phyloP scores from a whole-genome alignment of 37 sponge, comb jelly and placozoan species.

The Corticium candelabrum region DNA sequence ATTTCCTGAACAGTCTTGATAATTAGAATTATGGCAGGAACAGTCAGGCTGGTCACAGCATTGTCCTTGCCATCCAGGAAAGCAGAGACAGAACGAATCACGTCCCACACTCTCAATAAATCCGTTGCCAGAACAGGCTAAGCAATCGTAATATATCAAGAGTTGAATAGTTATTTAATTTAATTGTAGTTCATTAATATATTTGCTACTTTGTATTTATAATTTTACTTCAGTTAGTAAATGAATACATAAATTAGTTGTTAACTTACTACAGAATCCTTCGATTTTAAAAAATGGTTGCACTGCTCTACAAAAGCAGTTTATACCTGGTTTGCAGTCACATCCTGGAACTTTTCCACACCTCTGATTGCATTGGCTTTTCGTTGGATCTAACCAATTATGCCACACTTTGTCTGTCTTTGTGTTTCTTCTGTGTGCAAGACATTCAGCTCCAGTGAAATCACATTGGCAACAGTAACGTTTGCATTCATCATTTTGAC shows the following conservation, averaged over 20 bases:
- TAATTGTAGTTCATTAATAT: no score
- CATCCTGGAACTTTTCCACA: neutral
- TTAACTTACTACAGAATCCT: no score
- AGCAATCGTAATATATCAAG: no score
- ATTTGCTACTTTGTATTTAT: no score
- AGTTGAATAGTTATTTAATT: no score
- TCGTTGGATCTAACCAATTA: neutral
- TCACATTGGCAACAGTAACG: neutral
- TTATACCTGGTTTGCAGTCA: neutral
- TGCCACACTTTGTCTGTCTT: neutral
- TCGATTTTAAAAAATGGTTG: no score
- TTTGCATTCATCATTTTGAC: neutral
- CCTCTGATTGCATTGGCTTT: neutral
- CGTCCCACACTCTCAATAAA: neutral
- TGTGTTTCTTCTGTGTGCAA: neutral
- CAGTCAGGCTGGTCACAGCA: constrained; percentile 2
- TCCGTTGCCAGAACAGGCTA: neutral
- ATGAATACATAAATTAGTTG: no score
- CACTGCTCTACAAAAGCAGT: neutral
- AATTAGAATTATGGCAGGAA: no score
- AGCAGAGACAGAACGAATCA: neutral
- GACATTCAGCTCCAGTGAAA: neutral
- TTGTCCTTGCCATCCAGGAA: neutral
- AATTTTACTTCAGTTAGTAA: no score
- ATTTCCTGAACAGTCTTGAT: no score